Conservation (phyloP, 2,797 vertebrate genomes). For the Potorous gilbertii region DNA sequence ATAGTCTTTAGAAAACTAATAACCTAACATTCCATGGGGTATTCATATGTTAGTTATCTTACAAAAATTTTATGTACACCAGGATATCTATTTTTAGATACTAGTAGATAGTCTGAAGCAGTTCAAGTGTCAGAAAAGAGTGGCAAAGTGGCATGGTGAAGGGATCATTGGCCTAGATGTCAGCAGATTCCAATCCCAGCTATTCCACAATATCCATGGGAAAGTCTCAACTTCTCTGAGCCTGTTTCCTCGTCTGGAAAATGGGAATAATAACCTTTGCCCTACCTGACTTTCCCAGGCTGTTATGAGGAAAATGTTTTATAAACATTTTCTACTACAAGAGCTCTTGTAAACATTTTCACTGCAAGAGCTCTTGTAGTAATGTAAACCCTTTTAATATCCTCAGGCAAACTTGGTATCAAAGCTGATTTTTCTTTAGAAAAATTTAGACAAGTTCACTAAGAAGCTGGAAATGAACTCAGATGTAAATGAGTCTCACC, state of each 20-base stretch:
- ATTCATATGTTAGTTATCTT: constrained; percentile 79
- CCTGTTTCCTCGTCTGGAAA: neutral
- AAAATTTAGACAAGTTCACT: neutral
- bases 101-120: constrained; percentile 74
- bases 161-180: neutral
- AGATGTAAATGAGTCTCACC: neutral
- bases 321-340: too few relatives aligned
- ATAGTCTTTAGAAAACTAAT: constrained; percentile 65
- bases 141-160: constrained; percentile 53
- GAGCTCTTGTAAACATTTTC: too few relatives aligned
- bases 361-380: too few relatives aligned
- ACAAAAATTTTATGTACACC: constrained; percentile 79
- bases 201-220: neutral
- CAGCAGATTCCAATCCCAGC: neutral
- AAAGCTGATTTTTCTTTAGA: neutral
- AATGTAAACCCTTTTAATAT: neutral
- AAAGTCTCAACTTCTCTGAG: neutral
- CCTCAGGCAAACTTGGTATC: neutral
- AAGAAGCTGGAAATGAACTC: neutral
- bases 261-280: neutral
- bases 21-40: constrained; percentile 71
- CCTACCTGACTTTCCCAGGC: neutral
- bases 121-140: constrained; percentile 72
- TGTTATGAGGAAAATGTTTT: neutral
- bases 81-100: constrained; percentile 79